Base-by-base conservation (phyloP, 2,888 invertebrate species). In the Andrena camellia region DNA sequence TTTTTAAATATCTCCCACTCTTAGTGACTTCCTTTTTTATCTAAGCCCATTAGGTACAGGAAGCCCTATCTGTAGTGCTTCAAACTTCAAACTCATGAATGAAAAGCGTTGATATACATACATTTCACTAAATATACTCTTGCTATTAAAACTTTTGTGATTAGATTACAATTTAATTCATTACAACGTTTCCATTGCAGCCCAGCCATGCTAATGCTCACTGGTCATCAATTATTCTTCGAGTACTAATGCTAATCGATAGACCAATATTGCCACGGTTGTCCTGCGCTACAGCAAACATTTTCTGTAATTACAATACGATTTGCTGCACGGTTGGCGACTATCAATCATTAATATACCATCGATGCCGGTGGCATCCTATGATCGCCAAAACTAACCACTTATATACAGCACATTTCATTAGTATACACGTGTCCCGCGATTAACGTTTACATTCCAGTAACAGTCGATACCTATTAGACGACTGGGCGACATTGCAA, bases 391-490 rank as follows among this genome's bases (percentile, higher is more conserved):
- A 54, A 67, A 72, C 63, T 20, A 68, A 76, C 76, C 76, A 76
- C 76, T 76, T 71, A 59, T 72, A 67, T 42, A 68, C 20, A 31
- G 60, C 70, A 23, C 67, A 71, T 68, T 76, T 72, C 76, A 82
- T 83, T 82, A 83, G 57, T 57, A 72, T 82, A 76, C 76, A 68
- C 31, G 66, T 62, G 31, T 77, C 64, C 31, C 35, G 62, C 72
- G 73, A 85, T 85, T 77, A 74, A 82, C 81, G 84, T 72, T 59
- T 66, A 33, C 72, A 78, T 82, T 72, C 57, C 72, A 78, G 83
- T 50, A 83, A 60, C 83, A 83, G 83, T 78, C 83, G 83, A 83
- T 83, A 83, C 23, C 83, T 54, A 78, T 83, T 83, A 82, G 78
- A 78, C 59, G 63, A 78, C 83, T 70, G 72, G 66, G 57, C 78